A percentile compares a stretch with the other conserved stretches of the same genome.
These are phyloP conservation scores for Apoderus coryli DNA, from an alignment of 2,888 invertebrate genomes.

Conservation along the genomic window DNA sequence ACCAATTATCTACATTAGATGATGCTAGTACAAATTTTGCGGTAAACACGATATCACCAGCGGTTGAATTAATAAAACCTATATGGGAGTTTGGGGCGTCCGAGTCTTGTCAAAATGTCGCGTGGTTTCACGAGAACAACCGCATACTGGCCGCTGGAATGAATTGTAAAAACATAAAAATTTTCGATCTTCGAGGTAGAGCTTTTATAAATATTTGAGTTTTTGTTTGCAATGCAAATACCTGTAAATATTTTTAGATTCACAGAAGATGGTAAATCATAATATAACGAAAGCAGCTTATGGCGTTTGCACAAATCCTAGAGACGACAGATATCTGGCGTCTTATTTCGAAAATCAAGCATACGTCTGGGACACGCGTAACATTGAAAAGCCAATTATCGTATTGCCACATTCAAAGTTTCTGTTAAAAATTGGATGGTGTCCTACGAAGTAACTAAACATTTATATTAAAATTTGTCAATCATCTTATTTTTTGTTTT, in stretches of 20 bases:
- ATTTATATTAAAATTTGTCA: slow-evolving; percentile 4
- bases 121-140: slow-evolving; percentile 66
- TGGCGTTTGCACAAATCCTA: slow-evolving; percentile 67
- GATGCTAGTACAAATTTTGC: slow-evolving; percentile 18
- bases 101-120: slow-evolving; percentile 70
- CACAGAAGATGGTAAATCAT: slow-evolving; percentile 49
- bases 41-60: slow-evolving; percentile 25
- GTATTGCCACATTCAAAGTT: slow-evolving; percentile 54
- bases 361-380: slow-evolving; percentile 77
- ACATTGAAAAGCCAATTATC: slow-evolving; percentile 70
- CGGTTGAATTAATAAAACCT: slow-evolving; percentile 41
- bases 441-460: slow-evolving; percentile 57
- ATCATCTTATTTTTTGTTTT: slow-evolving; percentile 4
- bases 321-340: slow-evolving; percentile 64
- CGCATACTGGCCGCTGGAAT: slow-evolving; percentile 76
- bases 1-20: slow-evolving; percentile 30
- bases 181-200: slow-evolving; percentile 78
- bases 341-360: slow-evolving; percentile 72
- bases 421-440: slow-evolving; percentile 70
- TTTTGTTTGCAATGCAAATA: background rate
- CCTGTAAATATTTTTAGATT: slow-evolving; percentile 38
- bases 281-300: slow-evolving; percentile 70
- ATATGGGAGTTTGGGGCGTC: slow-evolving; percentile 66
- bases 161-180: slow-evolving; percentile 75
- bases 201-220: slow-evolving; percentile 1